These are phyloP conservation scores for Rhopalosiphum nymphaeae DNA, from an alignment of 2,888 invertebrate species.

Conservation along the genomic window DNA sequence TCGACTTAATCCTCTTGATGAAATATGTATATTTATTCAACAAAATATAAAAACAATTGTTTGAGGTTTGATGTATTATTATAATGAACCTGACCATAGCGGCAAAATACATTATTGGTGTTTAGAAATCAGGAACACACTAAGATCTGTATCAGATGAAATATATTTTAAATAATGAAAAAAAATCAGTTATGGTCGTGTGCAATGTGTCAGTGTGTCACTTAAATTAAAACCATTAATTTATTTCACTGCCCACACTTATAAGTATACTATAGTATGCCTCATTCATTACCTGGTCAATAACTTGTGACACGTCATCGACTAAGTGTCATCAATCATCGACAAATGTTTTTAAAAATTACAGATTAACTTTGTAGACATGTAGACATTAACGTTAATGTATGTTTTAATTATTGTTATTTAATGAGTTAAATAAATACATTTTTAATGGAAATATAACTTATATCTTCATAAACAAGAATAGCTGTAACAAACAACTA, in stretches of 20 bases:
- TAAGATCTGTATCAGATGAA: not conserved
- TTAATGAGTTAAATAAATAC: not conserved
- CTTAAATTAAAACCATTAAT: not conserved
- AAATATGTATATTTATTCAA: not conserved
- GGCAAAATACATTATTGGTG: not conserved
- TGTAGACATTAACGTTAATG: not conserved
- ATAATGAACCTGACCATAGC: not conserved
- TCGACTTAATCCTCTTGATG: not conserved
- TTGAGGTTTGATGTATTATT: not conserved
- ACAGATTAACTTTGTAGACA: not conserved
- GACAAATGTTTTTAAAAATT: not conserved
- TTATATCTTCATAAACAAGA: not conserved
- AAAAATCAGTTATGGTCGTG: constrained; percentile 21
- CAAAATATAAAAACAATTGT: not conserved
- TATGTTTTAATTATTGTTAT: not conserved
- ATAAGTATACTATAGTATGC: too few species aligned
- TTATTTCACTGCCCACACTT: not conserved
- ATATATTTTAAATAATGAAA: constrained; percentile 31
- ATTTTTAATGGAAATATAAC: not conserved
- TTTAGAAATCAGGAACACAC: constrained; percentile 22
- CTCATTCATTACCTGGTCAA: not conserved
- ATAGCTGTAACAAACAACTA: not conserved
- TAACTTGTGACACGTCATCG: not conserved
- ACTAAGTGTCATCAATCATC: not conserved
- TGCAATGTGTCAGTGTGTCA: not conserved